phyloP scores from a whole-genome alignment of 1,140 invertebrate genomes.

The Lamellibrachia luymesi region DNA sequence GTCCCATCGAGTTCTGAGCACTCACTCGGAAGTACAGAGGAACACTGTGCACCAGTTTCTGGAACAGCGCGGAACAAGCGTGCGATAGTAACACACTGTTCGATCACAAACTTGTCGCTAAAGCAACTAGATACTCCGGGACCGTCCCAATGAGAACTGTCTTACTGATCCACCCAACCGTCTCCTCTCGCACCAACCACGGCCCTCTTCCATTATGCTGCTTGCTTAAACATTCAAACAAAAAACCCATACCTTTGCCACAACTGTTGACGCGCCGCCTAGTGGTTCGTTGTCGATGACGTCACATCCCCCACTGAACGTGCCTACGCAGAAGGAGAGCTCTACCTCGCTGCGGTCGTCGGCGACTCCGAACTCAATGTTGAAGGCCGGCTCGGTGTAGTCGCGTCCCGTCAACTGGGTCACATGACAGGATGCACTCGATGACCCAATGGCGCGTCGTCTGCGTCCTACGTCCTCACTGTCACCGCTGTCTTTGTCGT shows the following conservation, averaged over 20 bases:
- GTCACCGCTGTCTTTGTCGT: background rate
- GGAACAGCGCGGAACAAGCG: background rate
- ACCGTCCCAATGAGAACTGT: background rate
- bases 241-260: background rate
- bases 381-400: background rate
- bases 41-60: conserved; percentile 10
- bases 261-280: conserved; percentile 5
- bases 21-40: conserved; percentile 34
- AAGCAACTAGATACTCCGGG: too few species aligned
- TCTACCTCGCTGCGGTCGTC: background rate
- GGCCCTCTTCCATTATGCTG: too few species aligned
- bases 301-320: conserved; percentile 1
- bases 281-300: conserved; percentile 11
- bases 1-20: conserved; percentile 32
- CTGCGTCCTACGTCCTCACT: background rate
- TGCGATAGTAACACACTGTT: too few species aligned
- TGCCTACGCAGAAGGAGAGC: background rate
- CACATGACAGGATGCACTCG: background rate
- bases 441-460: background rate
- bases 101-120: too few species aligned
- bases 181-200: background rate
- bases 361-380: background rate
- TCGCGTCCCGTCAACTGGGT: background rate
- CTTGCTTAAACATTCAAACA: background rate
- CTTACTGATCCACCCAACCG: background rate